These are phyloP conservation scores for Vespertilio murinus DNA, from an alignment of 2,797 vertebrate genomes.

Conservation along the genomic window DNA sequence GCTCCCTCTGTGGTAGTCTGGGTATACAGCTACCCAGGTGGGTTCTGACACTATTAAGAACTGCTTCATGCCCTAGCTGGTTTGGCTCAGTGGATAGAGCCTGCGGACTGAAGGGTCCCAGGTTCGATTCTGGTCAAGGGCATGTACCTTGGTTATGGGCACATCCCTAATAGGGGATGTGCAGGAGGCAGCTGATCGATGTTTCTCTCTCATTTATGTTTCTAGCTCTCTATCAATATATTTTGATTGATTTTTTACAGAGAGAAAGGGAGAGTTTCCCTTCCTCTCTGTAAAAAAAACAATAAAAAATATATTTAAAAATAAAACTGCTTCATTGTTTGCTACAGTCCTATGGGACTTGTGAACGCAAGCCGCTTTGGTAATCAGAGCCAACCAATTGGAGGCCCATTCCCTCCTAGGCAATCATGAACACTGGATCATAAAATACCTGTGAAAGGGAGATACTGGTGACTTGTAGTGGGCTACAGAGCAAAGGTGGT, in stretches of 20 bases:
- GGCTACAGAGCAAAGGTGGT: background rate
- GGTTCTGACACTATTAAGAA: background rate
- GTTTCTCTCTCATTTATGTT: too few species aligned
- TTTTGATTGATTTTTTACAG: too few species aligned
- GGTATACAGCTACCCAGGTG: background rate
- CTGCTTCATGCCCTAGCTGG: background rate
- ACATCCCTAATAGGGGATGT: too few species aligned
- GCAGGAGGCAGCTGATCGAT: too few species aligned
- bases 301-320: background rate
- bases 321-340: background rate
- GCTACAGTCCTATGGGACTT: background rate
- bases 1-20: background rate
- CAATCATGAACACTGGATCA: background rate
- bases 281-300: too few species aligned
- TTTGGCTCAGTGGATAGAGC: too few species aligned
- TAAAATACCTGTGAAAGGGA: background rate
- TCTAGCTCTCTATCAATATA: too few species aligned
- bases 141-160: too few species aligned
- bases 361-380: background rate
- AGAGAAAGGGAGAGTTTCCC: too few species aligned
- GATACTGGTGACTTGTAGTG: background rate
- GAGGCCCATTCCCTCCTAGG: background rate
- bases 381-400: background rate
- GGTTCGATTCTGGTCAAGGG: too few species aligned
- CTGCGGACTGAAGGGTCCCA: too few species aligned